These are phyloP conservation scores for Phasia obesa DNA, from an alignment of 2,888 invertebrate genomes.

Conservation along the genomic window DNA sequence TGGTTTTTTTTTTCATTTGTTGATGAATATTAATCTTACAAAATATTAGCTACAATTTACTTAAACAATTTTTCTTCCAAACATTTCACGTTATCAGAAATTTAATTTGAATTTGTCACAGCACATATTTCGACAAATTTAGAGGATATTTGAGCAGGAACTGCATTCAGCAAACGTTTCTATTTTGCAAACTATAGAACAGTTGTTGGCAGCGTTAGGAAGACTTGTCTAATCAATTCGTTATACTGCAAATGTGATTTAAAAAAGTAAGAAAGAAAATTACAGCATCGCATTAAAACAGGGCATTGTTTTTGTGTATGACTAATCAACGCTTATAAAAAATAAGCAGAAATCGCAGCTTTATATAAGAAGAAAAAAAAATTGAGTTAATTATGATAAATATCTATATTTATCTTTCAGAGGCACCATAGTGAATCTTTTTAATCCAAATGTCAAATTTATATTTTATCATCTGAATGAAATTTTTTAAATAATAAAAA, in stretches of 20 bases:
- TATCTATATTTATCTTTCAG: too few species aligned
- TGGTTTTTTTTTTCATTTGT: background rate
- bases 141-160: conserved; percentile 49
- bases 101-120: conserved; percentile 70
- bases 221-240: conserved; percentile 60
- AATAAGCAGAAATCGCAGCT: conserved; percentile 22
- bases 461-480: too few species aligned
- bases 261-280: background rate
- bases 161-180: conserved; percentile 9
- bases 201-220: conserved; percentile 31
- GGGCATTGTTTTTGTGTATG: conserved; percentile 21
- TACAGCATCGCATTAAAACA: conserved; percentile 11
- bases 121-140: conserved; percentile 69
- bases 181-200: conserved; percentile 52
- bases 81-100: conserved; percentile 48
- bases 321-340: conserved; percentile 42
- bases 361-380: conserved; percentile 7
- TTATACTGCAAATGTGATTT: conserved; percentile 62
- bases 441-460: too few species aligned
- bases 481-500: too few species aligned
- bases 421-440: too few species aligned
- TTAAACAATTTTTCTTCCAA: conserved; percentile 20
- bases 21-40: conserved; percentile 41
- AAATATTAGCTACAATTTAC: conserved; percentile 54
- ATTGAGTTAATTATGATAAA: background rate